A percentile compares a stretch with the other conserved stretches of the same genome.
phyloP scores from a whole-genome alignment of 2,888 invertebrate genomes.

The Leucophenga montana region DNA sequence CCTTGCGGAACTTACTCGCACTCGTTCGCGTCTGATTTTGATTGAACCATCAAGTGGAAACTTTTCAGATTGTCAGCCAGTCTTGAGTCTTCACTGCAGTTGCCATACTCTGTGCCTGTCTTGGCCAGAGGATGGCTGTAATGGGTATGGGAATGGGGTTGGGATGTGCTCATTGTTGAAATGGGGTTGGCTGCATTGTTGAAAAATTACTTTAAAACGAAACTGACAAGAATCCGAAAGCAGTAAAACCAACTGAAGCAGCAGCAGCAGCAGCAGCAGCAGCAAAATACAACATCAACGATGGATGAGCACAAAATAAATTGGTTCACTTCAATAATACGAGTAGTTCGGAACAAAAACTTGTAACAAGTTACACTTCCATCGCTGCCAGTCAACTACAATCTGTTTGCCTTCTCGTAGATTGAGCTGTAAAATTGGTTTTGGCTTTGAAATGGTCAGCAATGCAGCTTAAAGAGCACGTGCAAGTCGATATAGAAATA shows the following conservation, averaged over 20 bases:
- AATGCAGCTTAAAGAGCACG: too few relatives aligned
- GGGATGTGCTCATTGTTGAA: neutral
- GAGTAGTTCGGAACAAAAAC: neutral
- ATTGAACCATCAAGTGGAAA: slow-evolving; percentile 25
- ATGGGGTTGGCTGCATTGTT: slow-evolving; percentile 19
- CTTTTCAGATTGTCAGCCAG: slow-evolving; percentile 4
- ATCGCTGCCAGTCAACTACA: neutral
- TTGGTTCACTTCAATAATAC: neutral
- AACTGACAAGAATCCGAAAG: slow-evolving; percentile 3
- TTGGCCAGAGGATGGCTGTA: neutral
- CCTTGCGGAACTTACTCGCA: too few relatives aligned
- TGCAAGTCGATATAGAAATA: too few relatives aligned
- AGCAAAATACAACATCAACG: neutral
- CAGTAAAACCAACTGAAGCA: neutral
- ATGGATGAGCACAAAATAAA: neutral
- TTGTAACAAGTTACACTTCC: neutral
- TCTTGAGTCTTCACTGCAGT: slow-evolving; percentile 8
- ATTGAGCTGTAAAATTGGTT: neutral
- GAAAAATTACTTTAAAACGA: slow-evolving; percentile 1
- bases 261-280: too few relatives aligned
- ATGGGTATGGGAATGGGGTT: neutral
- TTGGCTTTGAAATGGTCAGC: too few relatives aligned
- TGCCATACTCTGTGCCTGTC: neutral
- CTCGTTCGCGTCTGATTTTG: slow-evolving; percentile 6
- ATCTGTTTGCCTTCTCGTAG: neutral